These are phyloP conservation scores for Drosophila ercepeae DNA, from an alignment of 1,140 invertebrate genomes.

Conservation along the genomic window DNA sequence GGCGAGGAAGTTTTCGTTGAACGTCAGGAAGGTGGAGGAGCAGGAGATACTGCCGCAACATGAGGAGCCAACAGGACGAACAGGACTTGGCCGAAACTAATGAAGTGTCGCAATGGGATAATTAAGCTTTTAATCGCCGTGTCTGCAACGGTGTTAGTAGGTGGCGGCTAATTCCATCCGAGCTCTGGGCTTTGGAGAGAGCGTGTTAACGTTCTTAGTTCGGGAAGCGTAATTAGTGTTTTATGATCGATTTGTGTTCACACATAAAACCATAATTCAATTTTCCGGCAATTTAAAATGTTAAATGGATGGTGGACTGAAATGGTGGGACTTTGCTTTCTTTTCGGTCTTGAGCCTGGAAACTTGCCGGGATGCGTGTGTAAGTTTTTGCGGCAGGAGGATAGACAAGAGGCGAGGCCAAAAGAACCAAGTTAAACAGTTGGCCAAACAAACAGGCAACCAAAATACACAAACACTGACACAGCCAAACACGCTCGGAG, in stretches of 20 bases:
- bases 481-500: conserved; percentile 30
- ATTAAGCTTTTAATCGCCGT: conserved; percentile 78
- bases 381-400: conserved; percentile 60
- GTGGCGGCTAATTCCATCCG: conserved; percentile 20
- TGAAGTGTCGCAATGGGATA: conserved; percentile 82
- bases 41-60: conserved; percentile 9
- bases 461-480: conserved; percentile 58
- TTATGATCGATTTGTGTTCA: conserved; percentile 78
- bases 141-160: conserved; percentile 41
- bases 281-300: conserved; percentile 60
- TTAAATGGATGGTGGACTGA: not conserved
- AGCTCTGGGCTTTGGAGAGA: conserved; percentile 14
- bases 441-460: conserved; percentile 56
- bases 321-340: not conserved
- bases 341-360: conserved; percentile 2
- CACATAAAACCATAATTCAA: conserved; percentile 75
- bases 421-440: conserved; percentile 74
- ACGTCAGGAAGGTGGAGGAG: not conserved
- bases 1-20: conserved; percentile 41
- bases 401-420: not conserved
- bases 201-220: conserved; percentile 64
- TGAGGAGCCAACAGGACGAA: conserved; percentile 28
- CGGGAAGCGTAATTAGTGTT: conserved; percentile 71
- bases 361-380: conserved; percentile 30
- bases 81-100: conserved; percentile 70